Conservation (phyloP, 2,113 vertebrate genomes). For the Coptodon rendalli region DNA sequence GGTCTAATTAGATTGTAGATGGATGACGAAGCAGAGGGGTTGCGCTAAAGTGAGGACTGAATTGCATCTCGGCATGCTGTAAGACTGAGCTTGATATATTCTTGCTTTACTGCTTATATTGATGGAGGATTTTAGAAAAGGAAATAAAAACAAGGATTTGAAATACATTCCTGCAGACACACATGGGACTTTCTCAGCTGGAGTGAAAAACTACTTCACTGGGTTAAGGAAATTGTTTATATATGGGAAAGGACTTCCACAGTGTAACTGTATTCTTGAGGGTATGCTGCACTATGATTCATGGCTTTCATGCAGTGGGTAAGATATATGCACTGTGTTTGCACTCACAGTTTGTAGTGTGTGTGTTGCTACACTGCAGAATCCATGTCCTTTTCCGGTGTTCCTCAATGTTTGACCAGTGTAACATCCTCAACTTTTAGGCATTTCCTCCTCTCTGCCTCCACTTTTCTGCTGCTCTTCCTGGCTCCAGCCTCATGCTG, state of each 20-base stretch:
- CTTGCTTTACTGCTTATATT: not conserved
- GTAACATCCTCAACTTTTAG: conserved; percentile 48
- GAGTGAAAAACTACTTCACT: conserved; percentile 19
- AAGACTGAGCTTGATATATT: not conserved
- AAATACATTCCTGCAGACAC: not conserved
- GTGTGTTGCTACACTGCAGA: conserved; percentile 4
- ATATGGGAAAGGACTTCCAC: conserved; percentile 2
- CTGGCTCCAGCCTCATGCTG: not conserved
- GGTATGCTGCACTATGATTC: conserved; percentile 21
- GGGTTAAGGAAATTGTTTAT: conserved; percentile 30
- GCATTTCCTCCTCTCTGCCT: conserved; percentile 5
- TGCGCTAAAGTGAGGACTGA: not conserved
- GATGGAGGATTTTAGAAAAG: not conserved
- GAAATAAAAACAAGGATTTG: conserved; percentile 8
- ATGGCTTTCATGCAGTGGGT: conserved; percentile 1
- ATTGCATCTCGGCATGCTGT: not conserved
- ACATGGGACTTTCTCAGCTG: conserved; percentile 9
- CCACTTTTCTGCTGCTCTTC: not conserved
- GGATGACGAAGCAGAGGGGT: conserved; percentile 37
- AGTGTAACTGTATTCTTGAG: conserved; percentile 9
- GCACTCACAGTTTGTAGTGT: not conserved
- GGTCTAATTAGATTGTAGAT: conserved; percentile 43
- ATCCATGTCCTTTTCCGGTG: conserved; percentile 27
- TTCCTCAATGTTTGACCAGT: conserved; percentile 18
- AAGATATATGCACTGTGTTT: conserved; percentile 16